phyloP scores from a whole-genome alignment of 2,113 vertebrate genomes.

The Tragelaphus strepsiceros region DNA sequence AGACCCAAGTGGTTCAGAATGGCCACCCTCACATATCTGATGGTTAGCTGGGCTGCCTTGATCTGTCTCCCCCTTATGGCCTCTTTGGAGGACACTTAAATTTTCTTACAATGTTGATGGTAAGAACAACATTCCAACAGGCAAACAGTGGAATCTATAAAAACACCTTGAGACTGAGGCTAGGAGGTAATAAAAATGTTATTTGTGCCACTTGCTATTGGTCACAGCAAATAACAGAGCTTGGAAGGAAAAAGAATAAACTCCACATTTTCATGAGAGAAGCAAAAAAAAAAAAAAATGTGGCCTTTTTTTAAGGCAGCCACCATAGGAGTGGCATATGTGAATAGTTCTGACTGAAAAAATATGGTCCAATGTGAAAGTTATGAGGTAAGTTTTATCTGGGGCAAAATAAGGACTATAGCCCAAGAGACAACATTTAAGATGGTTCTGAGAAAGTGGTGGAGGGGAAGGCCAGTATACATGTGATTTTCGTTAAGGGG shows the following conservation, averaged over 20 bases:
- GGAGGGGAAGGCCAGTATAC: background rate
- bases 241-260: background rate
- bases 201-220: background rate
- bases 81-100: background rate
- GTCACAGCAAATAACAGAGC: background rate
- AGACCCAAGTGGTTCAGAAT: background rate
- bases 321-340: background rate
- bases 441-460: background rate
- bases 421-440: background rate
- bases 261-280: background rate
- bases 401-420: background rate
- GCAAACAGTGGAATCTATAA: background rate
- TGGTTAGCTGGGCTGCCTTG: rapidly evolving
- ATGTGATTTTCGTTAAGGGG: background rate
- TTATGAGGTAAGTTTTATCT: background rate
- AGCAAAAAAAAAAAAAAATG: background rate
- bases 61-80: background rate
- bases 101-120: background rate
- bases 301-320: background rate
- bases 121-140: background rate
- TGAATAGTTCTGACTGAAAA: background rate
- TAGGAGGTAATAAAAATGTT: background rate
- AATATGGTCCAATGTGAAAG: background rate
- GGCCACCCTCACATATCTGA: background rate
- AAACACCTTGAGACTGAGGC: background rate